Conservation (phyloP, 2,888 invertebrate species). For the Acleris cristana region DNA sequence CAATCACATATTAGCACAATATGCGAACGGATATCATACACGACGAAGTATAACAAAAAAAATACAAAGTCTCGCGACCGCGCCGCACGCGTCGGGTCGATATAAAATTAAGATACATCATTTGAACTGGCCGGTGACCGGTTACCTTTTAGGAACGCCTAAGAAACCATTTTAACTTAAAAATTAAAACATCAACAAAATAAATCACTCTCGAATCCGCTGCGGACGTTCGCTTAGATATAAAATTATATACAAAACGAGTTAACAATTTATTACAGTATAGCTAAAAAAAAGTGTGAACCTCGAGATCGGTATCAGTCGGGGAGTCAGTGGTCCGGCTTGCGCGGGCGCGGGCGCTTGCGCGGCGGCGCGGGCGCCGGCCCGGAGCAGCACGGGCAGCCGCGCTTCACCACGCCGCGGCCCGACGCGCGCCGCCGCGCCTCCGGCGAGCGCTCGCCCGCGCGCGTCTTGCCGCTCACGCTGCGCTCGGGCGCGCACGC, state of each 20-base stretch:
- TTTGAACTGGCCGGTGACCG: conserved; percentile 69
- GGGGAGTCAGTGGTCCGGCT: conserved; percentile 52
- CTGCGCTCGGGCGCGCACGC: conserved; percentile 48
- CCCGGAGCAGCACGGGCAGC: conserved; percentile 86
- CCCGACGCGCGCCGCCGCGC: conserved; percentile 67
- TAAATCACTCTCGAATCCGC: conserved; percentile 48
- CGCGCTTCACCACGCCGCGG: conserved; percentile 84
- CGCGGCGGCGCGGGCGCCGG: conserved; percentile 80
- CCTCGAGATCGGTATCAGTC: conserved; percentile 70
- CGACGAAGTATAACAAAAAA: conserved; percentile 59
- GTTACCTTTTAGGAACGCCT: conserved; percentile 51
- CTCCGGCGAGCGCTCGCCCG: conserved; percentile 53
- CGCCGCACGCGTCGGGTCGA: conserved; percentile 27
- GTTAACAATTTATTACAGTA: conserved; percentile 62
- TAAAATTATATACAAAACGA: conserved; percentile 77
- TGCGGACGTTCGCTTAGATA: conserved; percentile 49
- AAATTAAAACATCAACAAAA: conserved; percentile 61
- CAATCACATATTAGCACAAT: conserved; percentile 65
- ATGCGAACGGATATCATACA: conserved; percentile 72
- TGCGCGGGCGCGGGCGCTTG: conserved; percentile 69
- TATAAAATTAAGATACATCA: conserved; percentile 38
- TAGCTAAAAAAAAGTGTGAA: conserved; percentile 54
- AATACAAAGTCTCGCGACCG: conserved; percentile 41
- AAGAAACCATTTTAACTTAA: conserved; percentile 47
- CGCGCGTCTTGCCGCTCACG: conserved; percentile 7